Evolutionary conservation across 2,888 invertebrate species (phyloP).

Genomic region (Erpobdella octoculata): DNA sequence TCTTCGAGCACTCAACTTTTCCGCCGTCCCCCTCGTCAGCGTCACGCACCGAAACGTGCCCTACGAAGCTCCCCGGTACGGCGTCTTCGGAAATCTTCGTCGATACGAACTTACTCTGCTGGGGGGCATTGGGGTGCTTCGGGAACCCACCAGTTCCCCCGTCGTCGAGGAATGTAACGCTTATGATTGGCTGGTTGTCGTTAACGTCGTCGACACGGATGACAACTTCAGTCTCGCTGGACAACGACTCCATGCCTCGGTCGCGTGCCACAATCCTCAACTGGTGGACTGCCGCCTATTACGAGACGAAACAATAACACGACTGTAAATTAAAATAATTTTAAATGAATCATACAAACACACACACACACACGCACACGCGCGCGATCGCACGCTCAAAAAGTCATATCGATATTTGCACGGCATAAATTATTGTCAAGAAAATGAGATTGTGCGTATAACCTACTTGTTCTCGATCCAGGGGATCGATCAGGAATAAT

Average conservation of each 20-base stretch:
- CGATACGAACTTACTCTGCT: conserved; percentile 12
- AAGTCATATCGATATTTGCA: too few species aligned
- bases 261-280: conserved; percentile 33
- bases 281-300: conserved; percentile 23
- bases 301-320: too few species aligned
- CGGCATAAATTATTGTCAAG: background rate
- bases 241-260: conserved; percentile 33
- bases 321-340: too few species aligned
- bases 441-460: background rate
- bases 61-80: conserved; percentile 31
- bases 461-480: conserved; percentile 23
- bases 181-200: conserved; percentile 36
- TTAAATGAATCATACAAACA: too few species aligned
- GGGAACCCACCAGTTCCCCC: background rate
- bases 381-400: too few species aligned
- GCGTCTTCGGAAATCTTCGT: conserved; percentile 35
- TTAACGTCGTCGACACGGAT: conserved; percentile 36
- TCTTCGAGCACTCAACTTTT: conserved; percentile 30
- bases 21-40: conserved; percentile 34
- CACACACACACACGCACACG: too few species aligned
- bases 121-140: background rate
- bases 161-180: conserved; percentile 33
- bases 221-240: conserved; percentile 34
- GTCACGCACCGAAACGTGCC: conserved; percentile 34
- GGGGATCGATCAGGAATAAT: conserved; percentile 5